Conservation (phyloP, 2,113 vertebrate species). For the Cololabis saira region DNA sequence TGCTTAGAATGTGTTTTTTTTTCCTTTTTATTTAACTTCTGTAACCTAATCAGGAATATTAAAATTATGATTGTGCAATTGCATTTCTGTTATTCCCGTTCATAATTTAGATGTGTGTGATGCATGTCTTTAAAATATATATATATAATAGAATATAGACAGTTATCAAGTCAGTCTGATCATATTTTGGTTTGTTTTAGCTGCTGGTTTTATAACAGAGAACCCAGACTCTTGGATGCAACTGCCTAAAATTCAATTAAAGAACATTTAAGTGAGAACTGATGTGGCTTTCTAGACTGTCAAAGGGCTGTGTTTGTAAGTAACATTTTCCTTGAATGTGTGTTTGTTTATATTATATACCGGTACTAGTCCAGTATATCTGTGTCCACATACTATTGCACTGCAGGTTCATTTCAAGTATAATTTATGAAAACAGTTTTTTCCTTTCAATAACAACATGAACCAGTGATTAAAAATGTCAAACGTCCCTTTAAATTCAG, state of each 20-base stretch:
- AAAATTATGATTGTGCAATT: background rate
- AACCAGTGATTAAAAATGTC: background rate
- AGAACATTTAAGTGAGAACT: slow-evolving; percentile 20
- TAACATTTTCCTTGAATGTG: background rate
- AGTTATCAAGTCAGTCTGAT: background rate
- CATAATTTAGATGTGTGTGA: background rate
- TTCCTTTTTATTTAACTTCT: background rate
- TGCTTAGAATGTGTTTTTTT: no score
- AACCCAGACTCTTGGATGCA: slow-evolving; percentile 2
- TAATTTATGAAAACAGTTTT: background rate
- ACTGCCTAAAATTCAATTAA: slow-evolving; percentile 49
- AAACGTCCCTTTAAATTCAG: background rate
- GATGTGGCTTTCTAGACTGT: slow-evolving; percentile 8
- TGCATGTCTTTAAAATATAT: no score
- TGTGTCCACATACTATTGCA: background rate
- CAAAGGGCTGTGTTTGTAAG: background rate
- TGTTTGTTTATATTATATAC: background rate
- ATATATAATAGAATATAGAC: background rate
- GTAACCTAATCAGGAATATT: slow-evolving; percentile 15
- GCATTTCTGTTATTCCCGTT: background rate
- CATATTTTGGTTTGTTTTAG: background rate
- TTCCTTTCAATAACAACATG: background rate
- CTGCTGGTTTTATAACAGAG: background rate
- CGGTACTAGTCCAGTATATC: background rate
- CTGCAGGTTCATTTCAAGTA: background rate